These are phyloP conservation scores for Triplophysa tibetana DNA, from an alignment of 2,113 vertebrate genomes.

Conservation along the genomic window DNA sequence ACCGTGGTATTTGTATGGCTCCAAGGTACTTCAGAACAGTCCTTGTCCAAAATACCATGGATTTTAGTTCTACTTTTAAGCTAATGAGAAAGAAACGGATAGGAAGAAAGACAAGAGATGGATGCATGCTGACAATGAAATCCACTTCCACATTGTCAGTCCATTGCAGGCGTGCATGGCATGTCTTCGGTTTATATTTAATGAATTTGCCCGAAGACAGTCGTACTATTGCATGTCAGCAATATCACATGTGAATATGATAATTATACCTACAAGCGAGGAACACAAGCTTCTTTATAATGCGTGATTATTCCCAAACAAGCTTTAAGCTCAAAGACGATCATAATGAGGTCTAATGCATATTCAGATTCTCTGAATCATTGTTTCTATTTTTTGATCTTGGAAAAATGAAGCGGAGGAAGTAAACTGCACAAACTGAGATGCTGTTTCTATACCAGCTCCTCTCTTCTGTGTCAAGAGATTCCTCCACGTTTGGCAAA, in stretches of 20 bases:
- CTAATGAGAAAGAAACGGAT: not conserved
- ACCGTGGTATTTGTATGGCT: too few relatives aligned
- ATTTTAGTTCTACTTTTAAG: not conserved
- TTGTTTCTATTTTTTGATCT: constrained; percentile 18
- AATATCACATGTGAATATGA: constrained; percentile 16
- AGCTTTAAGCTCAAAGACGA: constrained; percentile 11
- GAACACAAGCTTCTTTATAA: constrained; percentile 17
- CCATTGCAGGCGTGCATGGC: not conserved
- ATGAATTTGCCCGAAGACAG: constrained; percentile 19
- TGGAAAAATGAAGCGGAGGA: not conserved
- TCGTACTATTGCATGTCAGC: not conserved
- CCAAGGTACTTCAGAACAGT: too few relatives aligned
- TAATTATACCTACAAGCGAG: constrained; percentile 37
- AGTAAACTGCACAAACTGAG: not conserved
- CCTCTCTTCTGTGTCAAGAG: constrained; percentile 4
- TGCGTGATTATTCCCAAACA: not conserved
- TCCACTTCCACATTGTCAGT: not conserved
- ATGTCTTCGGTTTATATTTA: not conserved
- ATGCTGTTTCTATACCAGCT: not conserved
- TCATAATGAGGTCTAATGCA: constrained; percentile 27
- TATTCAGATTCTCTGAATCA: constrained; percentile 18
- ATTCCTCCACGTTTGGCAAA: not conserved
- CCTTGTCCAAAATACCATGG: too few relatives aligned
- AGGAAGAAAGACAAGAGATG: not conserved
- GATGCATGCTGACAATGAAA: not conserved